Evolutionary conservation across 2,113 vertebrate species (phyloP).

Genomic region (Sialia sialis): DNA sequence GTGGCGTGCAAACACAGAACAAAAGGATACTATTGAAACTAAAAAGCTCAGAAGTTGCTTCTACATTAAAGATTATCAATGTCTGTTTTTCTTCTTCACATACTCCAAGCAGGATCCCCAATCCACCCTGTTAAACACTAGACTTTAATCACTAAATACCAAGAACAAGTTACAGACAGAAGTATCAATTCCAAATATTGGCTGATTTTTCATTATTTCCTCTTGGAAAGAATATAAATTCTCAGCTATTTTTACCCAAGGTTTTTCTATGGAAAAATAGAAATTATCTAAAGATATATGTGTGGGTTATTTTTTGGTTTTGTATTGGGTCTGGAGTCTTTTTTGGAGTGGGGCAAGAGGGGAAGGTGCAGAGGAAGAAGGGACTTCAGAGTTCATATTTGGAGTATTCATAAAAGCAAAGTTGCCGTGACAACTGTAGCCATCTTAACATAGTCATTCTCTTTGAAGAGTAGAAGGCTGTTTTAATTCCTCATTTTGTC

Average conservation of each 20-base stretch:
- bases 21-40: neutral
- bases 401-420: conserved; percentile 27
- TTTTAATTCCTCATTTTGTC: neutral
- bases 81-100: neutral
- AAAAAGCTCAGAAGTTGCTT: neutral
- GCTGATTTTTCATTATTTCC: neutral
- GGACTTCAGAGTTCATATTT: neutral
- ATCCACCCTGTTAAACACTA: neutral
- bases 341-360: too few species aligned
- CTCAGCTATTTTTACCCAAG: neutral
- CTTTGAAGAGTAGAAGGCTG: neutral
- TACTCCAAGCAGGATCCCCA: neutral
- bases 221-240: neutral
- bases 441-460: conserved; percentile 15
- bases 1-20: neutral
- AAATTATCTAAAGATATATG: neutral
- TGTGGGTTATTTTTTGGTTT: neutral
- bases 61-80: neutral
- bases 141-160: neutral
- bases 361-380: neutral
- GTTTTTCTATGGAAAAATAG: neutral
- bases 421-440: conserved; percentile 57
- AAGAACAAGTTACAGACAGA: neutral
- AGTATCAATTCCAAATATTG: neutral
- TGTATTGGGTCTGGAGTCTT: neutral